Evolutionary conservation across 92 coral and sea anemone genomes (phyloP), one percentile per base, ranked within the genome.

Genomic region (Heliopora coerulea): DNA sequence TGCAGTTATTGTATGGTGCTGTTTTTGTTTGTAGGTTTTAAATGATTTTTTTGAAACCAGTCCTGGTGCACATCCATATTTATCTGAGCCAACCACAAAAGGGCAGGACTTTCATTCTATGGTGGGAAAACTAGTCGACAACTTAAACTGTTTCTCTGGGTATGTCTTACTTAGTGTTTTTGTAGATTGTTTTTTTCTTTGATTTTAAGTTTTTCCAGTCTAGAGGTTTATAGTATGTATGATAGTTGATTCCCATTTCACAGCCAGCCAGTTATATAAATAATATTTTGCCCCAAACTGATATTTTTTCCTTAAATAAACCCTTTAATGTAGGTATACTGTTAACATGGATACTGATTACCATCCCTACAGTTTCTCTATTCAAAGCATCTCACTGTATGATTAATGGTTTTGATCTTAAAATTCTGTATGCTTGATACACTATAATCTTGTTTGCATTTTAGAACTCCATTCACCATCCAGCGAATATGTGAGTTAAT

Each of bases 391-490:
- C n/a, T n/a, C n/a, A n/a, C n/a, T n/a, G n/a, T n/a, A n/a, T n/a
- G n/a, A n/a, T n/a, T n/a, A n/a, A n/a, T n/a, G n/a, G n/a, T n/a
- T n/a, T n/a, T n/a, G n/a, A n/a, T n/a, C n/a, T n/a, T n/a, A n/a
- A n/a, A n/a, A n/a, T n/a, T n/a, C n/a, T n/a, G n/a, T n/a, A n/a
- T n/a, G n/a, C n/a, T n/a, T n/a, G n/a, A n/a, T n/a, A n/a, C n/a
- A n/a, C n/a, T n/a, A n/a, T n/a, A n/a, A n/a, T n/a, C n/a, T n/a
- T n/a, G n/a, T n/a, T n/a, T n/a, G n/a, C n/a, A n/a, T n/a, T n/a
- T 48, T 49, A 93, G 98, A 82, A 91, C 98, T 40, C 98, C 98
- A 35, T 93, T 93, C 65, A 93, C 98, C 48, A 86, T 93, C 56
- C 98, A 93, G 44, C 70, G 98, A 63, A 62, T 93, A 25, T 93